phyloP scores from a whole-genome alignment of 2,888 invertebrate species.

The Oasisia sp. region DNA sequence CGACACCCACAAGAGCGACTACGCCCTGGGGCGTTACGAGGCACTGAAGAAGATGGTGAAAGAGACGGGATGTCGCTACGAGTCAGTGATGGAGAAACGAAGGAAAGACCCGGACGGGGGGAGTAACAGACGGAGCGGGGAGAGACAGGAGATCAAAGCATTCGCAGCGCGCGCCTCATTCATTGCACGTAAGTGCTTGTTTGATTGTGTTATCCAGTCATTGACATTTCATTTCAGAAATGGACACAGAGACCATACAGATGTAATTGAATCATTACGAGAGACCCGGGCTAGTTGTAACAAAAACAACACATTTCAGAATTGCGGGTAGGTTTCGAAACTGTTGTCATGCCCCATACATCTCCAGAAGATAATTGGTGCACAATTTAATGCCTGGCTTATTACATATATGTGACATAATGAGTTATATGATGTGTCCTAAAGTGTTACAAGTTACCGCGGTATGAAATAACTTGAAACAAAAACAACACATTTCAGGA shows the following conservation, averaged over 20 bases:
- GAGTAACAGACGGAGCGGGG: background rate
- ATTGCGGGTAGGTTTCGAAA: no score
- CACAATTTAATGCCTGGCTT: no score
- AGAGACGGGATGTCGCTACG: conserved; percentile 30
- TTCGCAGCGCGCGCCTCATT: background rate
- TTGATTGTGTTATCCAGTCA: background rate
- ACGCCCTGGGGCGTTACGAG: conserved; percentile 40
- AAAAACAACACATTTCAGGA: no score
- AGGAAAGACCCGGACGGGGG: background rate
- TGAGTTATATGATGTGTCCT: no score
- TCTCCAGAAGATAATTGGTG: no score
- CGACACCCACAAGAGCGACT: conserved; percentile 35
- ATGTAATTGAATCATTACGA: no score
- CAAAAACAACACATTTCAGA: no score
- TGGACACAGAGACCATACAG: background rate
- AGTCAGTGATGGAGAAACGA: background rate
- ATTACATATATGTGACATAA: no score
- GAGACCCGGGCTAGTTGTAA: no score
- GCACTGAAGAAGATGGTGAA: conserved; percentile 42
- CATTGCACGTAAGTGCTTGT: background rate
- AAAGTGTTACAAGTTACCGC: no score
- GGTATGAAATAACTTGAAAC: no score
- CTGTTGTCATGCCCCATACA: no score
- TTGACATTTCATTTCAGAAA: background rate
- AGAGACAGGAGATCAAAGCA: background rate